Conservation (phyloP, 2,113 vertebrate genomes). For the Penelope pileata region DNA sequence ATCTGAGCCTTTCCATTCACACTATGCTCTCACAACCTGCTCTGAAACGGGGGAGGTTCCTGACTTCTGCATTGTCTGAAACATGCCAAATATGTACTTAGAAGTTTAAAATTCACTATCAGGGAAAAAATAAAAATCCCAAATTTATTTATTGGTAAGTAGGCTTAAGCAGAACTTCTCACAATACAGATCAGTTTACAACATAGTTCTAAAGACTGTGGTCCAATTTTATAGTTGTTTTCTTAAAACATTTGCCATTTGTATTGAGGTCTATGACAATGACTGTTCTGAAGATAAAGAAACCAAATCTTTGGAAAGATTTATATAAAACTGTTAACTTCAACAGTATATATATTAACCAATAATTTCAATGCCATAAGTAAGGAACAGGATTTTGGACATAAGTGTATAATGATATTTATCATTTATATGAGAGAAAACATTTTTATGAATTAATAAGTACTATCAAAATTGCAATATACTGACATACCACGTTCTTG, state of each 20-base stretch:
- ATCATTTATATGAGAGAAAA: neutral
- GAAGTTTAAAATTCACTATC: neutral
- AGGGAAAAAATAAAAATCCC: neutral
- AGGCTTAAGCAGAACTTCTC: neutral
- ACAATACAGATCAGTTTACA: rapidly evolving
- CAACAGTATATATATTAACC: neutral
- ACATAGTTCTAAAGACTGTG: neutral
- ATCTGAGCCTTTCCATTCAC: neutral
- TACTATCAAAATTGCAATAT: neutral
- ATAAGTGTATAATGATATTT: neutral
- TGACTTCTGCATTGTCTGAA: neutral
- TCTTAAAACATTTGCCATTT: neutral
- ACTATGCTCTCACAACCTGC: neutral
- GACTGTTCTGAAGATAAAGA: neutral
- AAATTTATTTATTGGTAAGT: neutral
- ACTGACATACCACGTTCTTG: neutral
- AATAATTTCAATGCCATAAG: neutral
- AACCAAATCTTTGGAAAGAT: neutral
- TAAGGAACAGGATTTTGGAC: neutral
- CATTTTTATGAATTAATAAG: neutral
- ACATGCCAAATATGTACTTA: neutral
- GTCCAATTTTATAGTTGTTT: neutral
- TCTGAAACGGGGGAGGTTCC: neutral
- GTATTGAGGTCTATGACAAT: neutral
- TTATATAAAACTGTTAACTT: neutral